These are phyloP conservation scores for Panzeria rudis DNA, from an alignment of 2,888 invertebrate species.

Conservation along the genomic window DNA sequence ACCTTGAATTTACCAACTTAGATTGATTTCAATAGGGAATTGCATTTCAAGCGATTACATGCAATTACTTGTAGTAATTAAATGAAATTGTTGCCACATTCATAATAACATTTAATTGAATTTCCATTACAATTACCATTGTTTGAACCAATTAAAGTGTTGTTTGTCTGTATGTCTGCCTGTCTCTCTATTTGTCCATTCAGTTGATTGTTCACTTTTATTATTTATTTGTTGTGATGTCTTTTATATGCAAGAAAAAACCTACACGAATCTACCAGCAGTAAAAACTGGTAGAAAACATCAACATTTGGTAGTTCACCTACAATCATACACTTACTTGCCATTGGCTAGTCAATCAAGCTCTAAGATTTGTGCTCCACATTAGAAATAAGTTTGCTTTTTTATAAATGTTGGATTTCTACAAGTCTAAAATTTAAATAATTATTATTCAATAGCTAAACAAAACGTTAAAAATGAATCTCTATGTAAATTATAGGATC, in stretches of 20 bases:
- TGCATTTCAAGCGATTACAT: constrained; percentile 19
- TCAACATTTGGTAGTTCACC: constrained; percentile 48
- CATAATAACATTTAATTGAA: constrained; percentile 68
- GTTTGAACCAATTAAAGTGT: constrained; percentile 66
- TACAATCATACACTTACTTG: constrained; percentile 30
- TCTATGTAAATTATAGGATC: too few species aligned
- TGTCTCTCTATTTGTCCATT: background rate
- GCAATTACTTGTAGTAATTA: constrained; percentile 32
- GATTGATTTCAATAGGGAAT: constrained; percentile 49
- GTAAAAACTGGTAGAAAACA: constrained; percentile 3
- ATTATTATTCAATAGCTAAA: too few species aligned
- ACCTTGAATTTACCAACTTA: constrained; percentile 34
- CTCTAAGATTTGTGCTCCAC: background rate
- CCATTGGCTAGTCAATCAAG: background rate
- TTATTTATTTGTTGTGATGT: background rate
- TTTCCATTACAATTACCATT: constrained; percentile 70
- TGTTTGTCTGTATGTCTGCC: constrained; percentile 40
- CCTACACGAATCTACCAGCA: background rate
- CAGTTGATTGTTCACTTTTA: constrained; percentile 25
- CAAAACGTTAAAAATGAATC: too few species aligned
- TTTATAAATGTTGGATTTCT: too few species aligned
- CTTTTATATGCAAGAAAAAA: background rate
- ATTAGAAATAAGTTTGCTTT: background rate
- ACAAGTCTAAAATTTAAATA: background rate
- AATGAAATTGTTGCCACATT: constrained; percentile 40